These are phyloP conservation scores for Aricia artaxerxes DNA, from an alignment of 2,888 invertebrate genomes.

Conservation along the genomic window DNA sequence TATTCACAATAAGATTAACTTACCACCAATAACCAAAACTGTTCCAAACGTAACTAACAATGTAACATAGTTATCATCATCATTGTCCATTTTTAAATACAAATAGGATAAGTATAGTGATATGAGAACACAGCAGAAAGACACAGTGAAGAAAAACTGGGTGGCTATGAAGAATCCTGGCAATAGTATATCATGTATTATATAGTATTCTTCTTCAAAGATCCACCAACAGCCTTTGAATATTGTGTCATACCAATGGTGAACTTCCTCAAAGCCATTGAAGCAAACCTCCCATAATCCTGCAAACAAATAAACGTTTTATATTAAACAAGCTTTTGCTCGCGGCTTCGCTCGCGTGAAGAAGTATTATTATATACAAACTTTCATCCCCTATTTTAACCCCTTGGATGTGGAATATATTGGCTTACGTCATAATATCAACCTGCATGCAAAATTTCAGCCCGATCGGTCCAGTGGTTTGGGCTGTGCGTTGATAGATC, in stretches of 20 bases:
- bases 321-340: neutral
- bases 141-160: slow-evolving; percentile 95
- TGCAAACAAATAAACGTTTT: slow-evolving; percentile 52
- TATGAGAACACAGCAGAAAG: slow-evolving; percentile 89
- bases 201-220: slow-evolving; percentile 97
- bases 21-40: slow-evolving; percentile 85
- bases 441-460: no score
- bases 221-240: slow-evolving; percentile 98
- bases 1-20: slow-evolving; percentile 40
- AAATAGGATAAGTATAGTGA: slow-evolving; percentile 87
- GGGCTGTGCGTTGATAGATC: no score
- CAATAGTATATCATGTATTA: slow-evolving; percentile 92
- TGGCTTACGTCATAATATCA: no score
- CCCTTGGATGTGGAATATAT: no score
- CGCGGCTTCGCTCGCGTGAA: no score
- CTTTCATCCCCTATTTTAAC: no score
- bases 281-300: slow-evolving; percentile 98
- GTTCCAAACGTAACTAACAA: slow-evolving; percentile 87
- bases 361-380: no score
- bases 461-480: no score
- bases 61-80: slow-evolving; percentile 88
- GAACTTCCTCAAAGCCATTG: slow-evolving; percentile 91
- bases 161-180: slow-evolving; percentile 96
- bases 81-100: slow-evolving; percentile 87
- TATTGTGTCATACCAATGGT: slow-evolving; percentile 90